Evolutionary conservation across 2,888 invertebrate genomes (phyloP).

Genomic region (Pristionchus arcanus): DNA sequence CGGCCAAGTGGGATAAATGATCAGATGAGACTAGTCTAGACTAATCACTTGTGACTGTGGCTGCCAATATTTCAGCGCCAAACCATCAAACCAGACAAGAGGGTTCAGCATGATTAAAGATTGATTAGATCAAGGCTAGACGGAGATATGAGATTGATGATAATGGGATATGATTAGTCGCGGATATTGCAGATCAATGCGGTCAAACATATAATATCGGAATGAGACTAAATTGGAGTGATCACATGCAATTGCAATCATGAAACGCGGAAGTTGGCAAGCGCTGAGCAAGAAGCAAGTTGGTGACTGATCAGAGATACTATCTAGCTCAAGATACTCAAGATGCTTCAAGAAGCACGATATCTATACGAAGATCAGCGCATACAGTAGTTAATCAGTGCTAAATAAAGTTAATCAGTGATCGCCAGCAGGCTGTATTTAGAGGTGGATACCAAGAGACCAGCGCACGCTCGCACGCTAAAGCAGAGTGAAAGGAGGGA

Average conservation of each 20-base stretch:
- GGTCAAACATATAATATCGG: neutral
- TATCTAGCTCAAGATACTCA: neutral
- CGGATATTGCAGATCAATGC: neutral
- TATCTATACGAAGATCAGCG: neutral
- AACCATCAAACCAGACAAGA: neutral
- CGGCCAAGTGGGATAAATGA: too few species aligned
- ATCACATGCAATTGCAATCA: too few species aligned
- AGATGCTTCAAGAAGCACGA: neutral
- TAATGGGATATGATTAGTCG: neutral
- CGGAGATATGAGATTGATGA: neutral
- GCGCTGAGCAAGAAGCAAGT: neutral
- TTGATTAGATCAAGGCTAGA: neutral
- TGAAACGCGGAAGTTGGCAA: neutral
- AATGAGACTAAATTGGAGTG: too few species aligned
- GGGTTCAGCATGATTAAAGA: neutral
- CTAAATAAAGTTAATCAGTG: neutral
- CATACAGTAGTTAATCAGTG: neutral
- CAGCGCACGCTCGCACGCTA: conserved; percentile 43
- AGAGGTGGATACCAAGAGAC: neutral
- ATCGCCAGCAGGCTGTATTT: neutral
- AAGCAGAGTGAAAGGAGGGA: conserved; percentile 37
- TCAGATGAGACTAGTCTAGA: too few species aligned
- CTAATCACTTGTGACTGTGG: too few species aligned
- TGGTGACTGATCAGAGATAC: neutral
- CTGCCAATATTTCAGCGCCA: neutral